Conservation (phyloP, 2,797 vertebrate genomes). For the Falco concolor region DNA sequence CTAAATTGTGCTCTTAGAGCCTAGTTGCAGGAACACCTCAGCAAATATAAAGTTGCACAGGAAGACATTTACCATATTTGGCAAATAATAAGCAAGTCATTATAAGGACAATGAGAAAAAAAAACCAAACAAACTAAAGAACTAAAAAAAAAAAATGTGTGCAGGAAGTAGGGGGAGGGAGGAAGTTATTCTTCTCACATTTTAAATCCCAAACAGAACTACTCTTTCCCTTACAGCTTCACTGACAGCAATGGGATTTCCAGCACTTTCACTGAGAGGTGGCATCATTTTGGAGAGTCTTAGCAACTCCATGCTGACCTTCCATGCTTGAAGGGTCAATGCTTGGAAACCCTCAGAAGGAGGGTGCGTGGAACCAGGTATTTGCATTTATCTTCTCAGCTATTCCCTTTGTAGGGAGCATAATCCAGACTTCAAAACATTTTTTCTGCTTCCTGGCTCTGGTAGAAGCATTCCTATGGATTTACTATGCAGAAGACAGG, state of each 20-base stretch:
- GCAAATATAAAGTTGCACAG: background rate
- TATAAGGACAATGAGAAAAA: background rate
- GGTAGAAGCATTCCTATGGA: background rate
- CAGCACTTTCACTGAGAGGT: background rate
- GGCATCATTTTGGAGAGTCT: background rate
- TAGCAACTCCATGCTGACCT: too few relatives aligned
- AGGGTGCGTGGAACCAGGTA: background rate
- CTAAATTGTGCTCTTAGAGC: background rate
- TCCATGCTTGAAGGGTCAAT: background rate
- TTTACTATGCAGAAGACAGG: background rate
- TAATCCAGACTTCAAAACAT: background rate
- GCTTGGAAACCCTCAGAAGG: background rate
- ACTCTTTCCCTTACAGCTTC: background rate
- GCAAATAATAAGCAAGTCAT: slow-evolving; percentile 2
- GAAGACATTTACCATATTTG: background rate
- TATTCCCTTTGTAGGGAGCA: background rate
- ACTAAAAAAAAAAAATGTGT: background rate
- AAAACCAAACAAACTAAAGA: too few relatives aligned
- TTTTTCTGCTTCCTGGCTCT: background rate
- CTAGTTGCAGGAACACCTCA: background rate
- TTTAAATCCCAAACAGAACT: too few relatives aligned
- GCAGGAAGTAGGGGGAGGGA: background rate
- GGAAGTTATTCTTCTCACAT: too few relatives aligned
- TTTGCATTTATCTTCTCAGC: background rate
- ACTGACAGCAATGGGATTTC: background rate